These are phyloP conservation scores for Zaprionus kolodkinae DNA, from an alignment of 1,140 invertebrate genomes.

Conservation along the genomic window DNA sequence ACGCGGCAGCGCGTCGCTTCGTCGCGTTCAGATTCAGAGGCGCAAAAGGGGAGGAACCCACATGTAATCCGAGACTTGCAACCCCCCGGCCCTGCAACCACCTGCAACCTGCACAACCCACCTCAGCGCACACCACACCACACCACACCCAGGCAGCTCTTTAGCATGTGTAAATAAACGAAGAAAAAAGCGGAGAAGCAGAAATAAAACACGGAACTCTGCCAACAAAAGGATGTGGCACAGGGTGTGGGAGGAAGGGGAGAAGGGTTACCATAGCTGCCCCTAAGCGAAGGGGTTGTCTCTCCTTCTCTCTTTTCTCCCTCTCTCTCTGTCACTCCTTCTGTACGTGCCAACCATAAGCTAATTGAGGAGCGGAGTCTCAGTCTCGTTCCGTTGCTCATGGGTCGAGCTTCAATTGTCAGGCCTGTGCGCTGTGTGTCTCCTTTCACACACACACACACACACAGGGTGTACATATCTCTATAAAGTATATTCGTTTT, in stretches of 20 bases:
- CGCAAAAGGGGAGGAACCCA: constrained; percentile 38
- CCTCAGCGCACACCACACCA: constrained; percentile 24
- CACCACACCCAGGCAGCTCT: constrained; percentile 50
- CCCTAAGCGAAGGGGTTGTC: constrained; percentile 49
- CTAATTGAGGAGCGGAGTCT: constrained; percentile 63
- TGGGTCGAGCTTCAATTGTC: constrained; percentile 30
- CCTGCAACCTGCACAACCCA: constrained; percentile 15
- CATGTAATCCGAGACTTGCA: constrained; percentile 74
- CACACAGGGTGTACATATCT: constrained; percentile 6
- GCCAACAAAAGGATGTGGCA: constrained; percentile 44
- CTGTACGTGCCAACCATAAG: constrained; percentile 28
- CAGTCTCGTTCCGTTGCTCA: constrained; percentile 4
- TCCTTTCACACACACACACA: neutral
- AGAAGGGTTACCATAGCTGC: constrained; percentile 15
- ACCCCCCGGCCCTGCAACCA: constrained; percentile 21
- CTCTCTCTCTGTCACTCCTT: neutral
- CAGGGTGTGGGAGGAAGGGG: neutral
- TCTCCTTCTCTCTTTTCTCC: neutral
- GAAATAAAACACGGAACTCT: constrained; percentile 24
- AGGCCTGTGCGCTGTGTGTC: neutral
- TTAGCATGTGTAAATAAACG: constrained; percentile 65
- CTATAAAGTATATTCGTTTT: constrained; percentile 15
- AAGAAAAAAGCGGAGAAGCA: constrained; percentile 41
- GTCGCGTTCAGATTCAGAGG: constrained; percentile 29
- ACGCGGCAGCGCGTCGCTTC: constrained; percentile 26